Base-by-base conservation (phyloP, 1,140 invertebrate genomes). In the Colletes latitarsis region DNA sequence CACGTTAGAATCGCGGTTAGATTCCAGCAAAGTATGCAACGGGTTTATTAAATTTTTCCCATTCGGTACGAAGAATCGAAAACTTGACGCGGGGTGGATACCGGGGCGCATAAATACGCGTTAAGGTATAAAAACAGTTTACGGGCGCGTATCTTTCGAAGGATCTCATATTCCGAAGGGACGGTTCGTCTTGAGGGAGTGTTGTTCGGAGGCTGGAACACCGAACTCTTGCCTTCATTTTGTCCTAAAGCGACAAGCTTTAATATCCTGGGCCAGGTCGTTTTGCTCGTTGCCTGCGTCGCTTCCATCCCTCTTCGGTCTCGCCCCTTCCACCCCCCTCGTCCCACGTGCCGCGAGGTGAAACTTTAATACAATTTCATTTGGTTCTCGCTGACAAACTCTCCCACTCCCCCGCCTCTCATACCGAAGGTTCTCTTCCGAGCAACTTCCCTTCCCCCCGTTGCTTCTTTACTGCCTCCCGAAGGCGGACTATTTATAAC, bases 301-400 rank as follows among this genome's bases (percentile, higher is more conserved):
- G 53, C 77, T 71, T 73, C 52, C 73, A 75, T 73, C 77, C 82
- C 64, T 43, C 19, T 39, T 4, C 8, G 30, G 4, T 52, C 53
- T 49, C 60, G 14, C 62, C 53, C 21, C 0, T 6, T 43, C 12
- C 41, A 3, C 19, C 52, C 12, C 30, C 14, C 74, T 30, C 72
- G 52, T 81, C 58, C 68, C 15, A 62, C 78, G 30, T 39, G 21
- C 72, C 63, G 60, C 78, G 82, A 87, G 86, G 86, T 88, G 83
- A 88, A 88, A 88, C 87, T 88, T 88, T 88, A 88, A 88, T 88
- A 88, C 87, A 88, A 88, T 88, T 88, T 88, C 87, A 88, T 88
- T 88, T 88, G 87, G 83, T 77, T 88, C 87, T 85, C 76, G 87
- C 87, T 88, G 87, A 88, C 87, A 88, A 88, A 88, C 83, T 87